Percentiles rank a stretch among this genome's conserved stretches.
Evolutionary conservation across 2,113 vertebrate species (phyloP).

Genomic region (Hyaena hyaena): DNA sequence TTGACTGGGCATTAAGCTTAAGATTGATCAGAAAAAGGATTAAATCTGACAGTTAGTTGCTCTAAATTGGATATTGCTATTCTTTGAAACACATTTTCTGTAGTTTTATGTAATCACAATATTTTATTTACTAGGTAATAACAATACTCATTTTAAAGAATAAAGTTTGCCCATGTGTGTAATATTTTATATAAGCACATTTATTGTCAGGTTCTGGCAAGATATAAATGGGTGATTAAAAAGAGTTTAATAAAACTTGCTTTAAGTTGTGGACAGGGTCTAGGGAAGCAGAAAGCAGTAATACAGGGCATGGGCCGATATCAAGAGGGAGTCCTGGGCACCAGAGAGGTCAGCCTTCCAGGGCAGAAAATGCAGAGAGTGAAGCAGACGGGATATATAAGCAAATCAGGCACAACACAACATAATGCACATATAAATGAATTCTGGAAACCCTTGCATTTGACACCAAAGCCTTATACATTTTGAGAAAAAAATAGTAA

Average conservation of each 20-base stretch:
- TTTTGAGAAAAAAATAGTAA: background rate
- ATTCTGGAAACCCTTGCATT: constrained; percentile 9
- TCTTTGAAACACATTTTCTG: background rate
- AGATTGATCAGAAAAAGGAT: background rate
- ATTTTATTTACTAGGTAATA: background rate
- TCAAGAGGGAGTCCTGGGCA: background rate
- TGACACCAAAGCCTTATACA: background rate
- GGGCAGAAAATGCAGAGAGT: background rate
- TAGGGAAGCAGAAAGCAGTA: background rate
- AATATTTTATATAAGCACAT: constrained; percentile 11
- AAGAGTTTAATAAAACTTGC: background rate
- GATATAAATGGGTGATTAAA: background rate
- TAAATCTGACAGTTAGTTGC: background rate
- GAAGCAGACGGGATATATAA: background rate
- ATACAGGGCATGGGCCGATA: background rate
- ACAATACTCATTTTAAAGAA: background rate
- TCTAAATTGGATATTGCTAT: background rate
- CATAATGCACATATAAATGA: background rate
- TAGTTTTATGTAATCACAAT: background rate
- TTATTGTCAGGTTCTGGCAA: background rate
- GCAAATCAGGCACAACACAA: background rate
- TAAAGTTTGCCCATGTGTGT: background rate
- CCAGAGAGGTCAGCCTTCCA: background rate
- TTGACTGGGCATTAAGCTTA: constrained; percentile 14
- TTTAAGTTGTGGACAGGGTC: background rate